Base-by-base conservation (phyloP, 2,888 invertebrate genomes). In the Cephus pulcher region DNA sequence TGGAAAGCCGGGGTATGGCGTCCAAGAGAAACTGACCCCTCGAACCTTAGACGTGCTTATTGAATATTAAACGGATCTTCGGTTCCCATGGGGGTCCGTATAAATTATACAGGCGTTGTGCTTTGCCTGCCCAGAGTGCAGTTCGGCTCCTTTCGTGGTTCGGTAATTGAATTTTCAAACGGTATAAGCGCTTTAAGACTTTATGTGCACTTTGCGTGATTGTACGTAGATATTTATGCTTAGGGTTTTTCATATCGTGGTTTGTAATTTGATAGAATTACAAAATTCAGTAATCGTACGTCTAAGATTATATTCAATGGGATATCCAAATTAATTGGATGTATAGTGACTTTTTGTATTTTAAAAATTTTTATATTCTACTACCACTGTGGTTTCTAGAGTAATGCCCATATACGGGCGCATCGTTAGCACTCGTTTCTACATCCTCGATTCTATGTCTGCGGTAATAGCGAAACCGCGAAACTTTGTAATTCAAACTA, bases 41-140 rank as follows among this genome's bases (percentile, higher is more conserved):
- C 76, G 82, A 76, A 78, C 75, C 79, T 77, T 76, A 75, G 79
- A 75, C 71, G 78, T 83, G 83, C 82, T 85, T 86, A 85, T 85
- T 84, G 83, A 86, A 86, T 86, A 86, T 86, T 86, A 86, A 86
- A 83, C 79, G 82, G 70, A 74, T 56, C 76, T 77, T 79, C 23
- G 82, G 82, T 80, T 80, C 82, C 76, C 81, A 1, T 23, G 56
- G 56, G 56, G 56, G 23, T 56, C 2, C 23, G 56, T 23, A 56
- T 56, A 56, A 56, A 23, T 56, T 56, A 56, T 56, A 56, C 56
- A 56, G 56, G 23, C 56, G 56, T 56, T 56, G 56, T 56, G 23
- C 56, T 56, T 23, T 56, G 56, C 56, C 56, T 56, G 56, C 56
- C 56, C 56, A 9, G 23, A 56, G 56, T 56, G 56, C 56, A 56